phyloP scores from a whole-genome alignment of 2,797 vertebrate genomes.

The Lutjanus campechanus region DNA sequence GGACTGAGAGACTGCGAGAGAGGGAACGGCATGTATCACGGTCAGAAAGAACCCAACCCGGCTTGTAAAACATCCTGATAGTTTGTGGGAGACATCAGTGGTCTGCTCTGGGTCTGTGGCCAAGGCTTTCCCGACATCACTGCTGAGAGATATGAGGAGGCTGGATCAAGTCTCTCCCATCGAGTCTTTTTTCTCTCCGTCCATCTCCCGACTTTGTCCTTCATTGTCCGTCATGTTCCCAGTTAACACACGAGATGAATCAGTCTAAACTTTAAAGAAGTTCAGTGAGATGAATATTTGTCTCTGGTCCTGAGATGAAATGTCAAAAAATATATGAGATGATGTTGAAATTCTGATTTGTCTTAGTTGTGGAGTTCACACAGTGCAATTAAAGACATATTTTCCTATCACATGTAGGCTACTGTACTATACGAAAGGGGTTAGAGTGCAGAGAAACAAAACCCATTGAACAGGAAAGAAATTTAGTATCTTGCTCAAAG shows the following conservation, averaged over 20 bases:
- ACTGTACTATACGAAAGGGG: no score
- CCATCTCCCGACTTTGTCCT: constrained; percentile 2
- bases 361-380: neutral
- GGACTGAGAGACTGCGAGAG: constrained; percentile 16
- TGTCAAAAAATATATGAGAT: constrained; percentile 25
- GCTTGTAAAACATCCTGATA: constrained; percentile 70
- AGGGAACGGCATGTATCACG: constrained; percentile 55
- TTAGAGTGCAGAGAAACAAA: neutral
- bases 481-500: constrained; percentile 6
- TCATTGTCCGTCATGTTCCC: constrained; percentile 9
- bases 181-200: constrained; percentile 15
- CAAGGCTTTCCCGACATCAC: constrained; percentile 58
- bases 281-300: constrained; percentile 30
- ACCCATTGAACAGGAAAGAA: neutral
- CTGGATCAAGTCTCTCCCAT: constrained; percentile 45
- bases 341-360: constrained; percentile 8
- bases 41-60: constrained; percentile 46
- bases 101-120: constrained; percentile 56
- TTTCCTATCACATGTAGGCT: neutral
- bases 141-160: constrained; percentile 33
- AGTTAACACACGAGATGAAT: neutral
- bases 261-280: neutral
- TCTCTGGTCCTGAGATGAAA: constrained; percentile 42
- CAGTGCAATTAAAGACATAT: constrained; percentile 7
- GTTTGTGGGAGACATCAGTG: constrained; percentile 71